Conservation (phyloP, 2,888 invertebrate species). For the Nemotelus nigrinus region DNA sequence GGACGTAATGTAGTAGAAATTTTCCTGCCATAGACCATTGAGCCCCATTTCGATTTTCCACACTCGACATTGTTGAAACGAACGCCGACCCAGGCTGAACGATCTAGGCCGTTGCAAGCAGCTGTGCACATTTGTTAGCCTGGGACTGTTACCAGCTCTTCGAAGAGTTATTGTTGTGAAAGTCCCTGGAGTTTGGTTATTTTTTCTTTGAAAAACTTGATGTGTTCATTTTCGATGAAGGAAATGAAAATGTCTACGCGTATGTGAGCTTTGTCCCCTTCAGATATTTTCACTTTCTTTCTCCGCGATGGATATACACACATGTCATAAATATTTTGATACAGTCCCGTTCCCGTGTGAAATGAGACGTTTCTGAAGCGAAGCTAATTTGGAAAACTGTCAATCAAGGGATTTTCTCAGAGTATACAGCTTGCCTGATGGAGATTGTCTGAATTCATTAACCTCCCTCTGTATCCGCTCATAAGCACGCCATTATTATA, state of each 20-base stretch:
- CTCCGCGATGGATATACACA: background rate
- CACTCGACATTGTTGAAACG: background rate
- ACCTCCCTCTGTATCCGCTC: too few species aligned
- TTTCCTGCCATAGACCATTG: conserved; percentile 33
- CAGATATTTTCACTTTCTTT: conserved; percentile 9
- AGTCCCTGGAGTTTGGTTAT: background rate
- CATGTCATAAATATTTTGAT: conserved; percentile 4
- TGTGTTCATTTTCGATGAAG: conserved; percentile 11
- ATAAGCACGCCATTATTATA: background rate
- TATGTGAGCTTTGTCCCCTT: background rate
- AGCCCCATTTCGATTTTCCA: conserved; percentile 28
- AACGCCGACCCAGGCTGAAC: background rate
- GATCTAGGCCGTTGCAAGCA: conserved; percentile 9
- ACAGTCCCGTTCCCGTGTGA: background rate
- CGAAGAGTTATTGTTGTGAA: conserved; percentile 14
- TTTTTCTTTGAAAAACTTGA: conserved; percentile 9
- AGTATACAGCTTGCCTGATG: background rate
- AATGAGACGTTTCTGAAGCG: background rate
- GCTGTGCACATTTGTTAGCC: conserved; percentile 29
- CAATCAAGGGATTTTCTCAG: conserved; percentile 8
- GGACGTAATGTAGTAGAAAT: conserved; percentile 31
- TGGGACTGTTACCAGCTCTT: background rate
- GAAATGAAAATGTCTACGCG: too few species aligned
- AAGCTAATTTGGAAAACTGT: background rate
- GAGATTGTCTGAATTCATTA: too few species aligned